These are phyloP conservation scores for Xenopus tropicalis DNA, from an alignment of 2,113 vertebrate species.

Conservation along the genomic window DNA sequence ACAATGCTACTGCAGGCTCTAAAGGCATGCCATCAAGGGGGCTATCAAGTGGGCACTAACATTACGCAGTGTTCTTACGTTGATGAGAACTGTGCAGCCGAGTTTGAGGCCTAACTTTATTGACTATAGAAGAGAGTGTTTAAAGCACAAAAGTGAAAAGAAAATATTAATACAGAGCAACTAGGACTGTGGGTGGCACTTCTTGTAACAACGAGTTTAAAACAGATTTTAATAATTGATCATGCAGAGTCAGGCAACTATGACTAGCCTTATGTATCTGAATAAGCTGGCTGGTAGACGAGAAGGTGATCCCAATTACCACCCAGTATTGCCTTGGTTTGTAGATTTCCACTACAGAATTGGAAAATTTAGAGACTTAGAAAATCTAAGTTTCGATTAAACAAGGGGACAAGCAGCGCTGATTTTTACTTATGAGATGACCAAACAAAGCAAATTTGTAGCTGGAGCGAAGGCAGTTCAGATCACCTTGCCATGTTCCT, in stretches of 20 bases:
- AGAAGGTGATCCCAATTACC: constrained; percentile 92
- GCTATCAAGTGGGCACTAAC: constrained; percentile 84
- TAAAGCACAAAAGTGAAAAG: constrained; percentile 3
- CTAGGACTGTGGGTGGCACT: constrained; percentile 52
- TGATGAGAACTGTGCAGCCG: constrained; percentile 88
- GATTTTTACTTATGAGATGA: constrained; percentile 98
- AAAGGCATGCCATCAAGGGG: constrained; percentile 85
- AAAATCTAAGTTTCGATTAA: constrained; percentile 97
- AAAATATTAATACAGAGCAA: constrained; percentile 26
- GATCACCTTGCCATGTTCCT: constrained; percentile 92
- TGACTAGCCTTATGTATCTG: constrained; percentile 87
- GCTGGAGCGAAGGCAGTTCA: constrained; percentile 71
- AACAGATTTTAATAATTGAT: constrained; percentile 79
- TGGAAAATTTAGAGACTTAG: constrained; percentile 88
- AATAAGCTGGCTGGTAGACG: constrained; percentile 89
- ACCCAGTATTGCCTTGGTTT: constrained; percentile 95
- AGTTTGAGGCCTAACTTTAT: constrained; percentile 78
- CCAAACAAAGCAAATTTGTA: constrained; percentile 90
- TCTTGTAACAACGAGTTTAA: constrained; percentile 74
- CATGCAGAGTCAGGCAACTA: constrained; percentile 89
- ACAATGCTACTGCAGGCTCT: constrained; percentile 87
- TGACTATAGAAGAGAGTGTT: constrained; percentile 71
- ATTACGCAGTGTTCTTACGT: constrained; percentile 80
- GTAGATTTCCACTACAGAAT: constrained; percentile 90
- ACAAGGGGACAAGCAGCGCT: constrained; percentile 98